A percentile compares a stretch with the other conserved stretches of the same genome.
Conservation (phyloP, 2,797 vertebrate species). For the Morus bassanus region DNA sequence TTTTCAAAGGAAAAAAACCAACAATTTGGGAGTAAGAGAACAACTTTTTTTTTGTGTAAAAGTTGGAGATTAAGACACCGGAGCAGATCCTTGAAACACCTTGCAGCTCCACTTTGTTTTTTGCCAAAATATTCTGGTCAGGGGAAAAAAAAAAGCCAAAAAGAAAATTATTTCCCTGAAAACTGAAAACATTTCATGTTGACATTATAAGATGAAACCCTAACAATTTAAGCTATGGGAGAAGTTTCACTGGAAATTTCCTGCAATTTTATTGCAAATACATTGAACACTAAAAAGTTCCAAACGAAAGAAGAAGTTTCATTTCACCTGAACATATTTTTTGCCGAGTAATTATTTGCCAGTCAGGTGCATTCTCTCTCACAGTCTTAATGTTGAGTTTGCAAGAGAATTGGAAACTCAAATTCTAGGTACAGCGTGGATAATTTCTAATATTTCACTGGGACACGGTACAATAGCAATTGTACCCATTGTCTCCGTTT, state of each 20-base stretch:
- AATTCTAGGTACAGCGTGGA: accelerated
- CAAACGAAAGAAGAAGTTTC: neutral
- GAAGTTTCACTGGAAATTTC: neutral
- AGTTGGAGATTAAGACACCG: neutral
- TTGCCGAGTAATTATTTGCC: neutral
- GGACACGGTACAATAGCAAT: neutral
- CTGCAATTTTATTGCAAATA: neutral
- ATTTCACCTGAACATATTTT: neutral
- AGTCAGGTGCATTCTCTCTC: neutral
- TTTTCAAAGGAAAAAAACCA: accelerated
- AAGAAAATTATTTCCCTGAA: neutral
- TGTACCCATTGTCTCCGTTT: neutral
- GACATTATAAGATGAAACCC: neutral
- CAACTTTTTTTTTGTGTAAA: no score
- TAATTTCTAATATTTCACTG: neutral
- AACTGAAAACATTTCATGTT: neutral
- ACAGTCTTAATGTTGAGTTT: neutral
- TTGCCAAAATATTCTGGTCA: neutral
- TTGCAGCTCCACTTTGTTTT: neutral
- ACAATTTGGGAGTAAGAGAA: neutral
- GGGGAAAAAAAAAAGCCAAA: neutral
- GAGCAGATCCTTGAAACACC: neutral
- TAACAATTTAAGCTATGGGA: neutral
- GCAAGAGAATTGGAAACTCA: neutral
- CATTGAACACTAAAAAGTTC: neutral